These are phyloP conservation scores for Squalus acanthias DNA, from an alignment of 2,797 vertebrate genomes.

Conservation along the genomic window DNA sequence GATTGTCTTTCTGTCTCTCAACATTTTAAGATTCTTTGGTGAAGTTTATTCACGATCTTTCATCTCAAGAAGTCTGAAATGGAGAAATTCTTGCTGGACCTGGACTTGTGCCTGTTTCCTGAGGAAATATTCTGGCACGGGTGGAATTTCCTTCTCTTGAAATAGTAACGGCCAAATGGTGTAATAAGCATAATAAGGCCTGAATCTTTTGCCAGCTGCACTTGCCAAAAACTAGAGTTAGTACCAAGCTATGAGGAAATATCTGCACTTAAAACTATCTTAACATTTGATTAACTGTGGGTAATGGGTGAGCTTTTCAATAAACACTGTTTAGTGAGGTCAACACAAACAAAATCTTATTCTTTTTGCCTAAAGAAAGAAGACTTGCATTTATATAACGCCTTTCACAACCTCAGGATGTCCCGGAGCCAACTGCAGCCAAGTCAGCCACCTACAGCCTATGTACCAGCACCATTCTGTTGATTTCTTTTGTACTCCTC, in stretches of 20 bases:
- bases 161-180: not conserved
- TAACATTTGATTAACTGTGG: not conserved
- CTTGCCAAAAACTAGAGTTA: not conserved
- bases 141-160: not conserved
- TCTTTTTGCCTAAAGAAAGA: not conserved
- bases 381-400: not conserved
- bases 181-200: not conserved
- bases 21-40: not conserved
- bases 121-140: not conserved
- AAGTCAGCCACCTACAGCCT: not conserved
- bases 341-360: not conserved
- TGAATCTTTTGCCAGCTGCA: not conserved
- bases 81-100: too few relatives aligned
- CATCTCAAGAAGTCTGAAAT: too few relatives aligned
- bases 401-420: not conserved
- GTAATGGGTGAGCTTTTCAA: not conserved
- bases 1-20: too few relatives aligned
- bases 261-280: not conserved
- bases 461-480: not conserved
- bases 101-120: too few relatives aligned
- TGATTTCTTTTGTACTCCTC: not conserved
- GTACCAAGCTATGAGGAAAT: not conserved
- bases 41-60: not conserved
- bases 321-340: not conserved
- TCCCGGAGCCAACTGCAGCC: not conserved